A percentile compares a stretch with the other conserved stretches of the same genome.
These are phyloP conservation scores for Delia radicum DNA, from an alignment of 1,140 invertebrate species.

Conservation along the genomic window DNA sequence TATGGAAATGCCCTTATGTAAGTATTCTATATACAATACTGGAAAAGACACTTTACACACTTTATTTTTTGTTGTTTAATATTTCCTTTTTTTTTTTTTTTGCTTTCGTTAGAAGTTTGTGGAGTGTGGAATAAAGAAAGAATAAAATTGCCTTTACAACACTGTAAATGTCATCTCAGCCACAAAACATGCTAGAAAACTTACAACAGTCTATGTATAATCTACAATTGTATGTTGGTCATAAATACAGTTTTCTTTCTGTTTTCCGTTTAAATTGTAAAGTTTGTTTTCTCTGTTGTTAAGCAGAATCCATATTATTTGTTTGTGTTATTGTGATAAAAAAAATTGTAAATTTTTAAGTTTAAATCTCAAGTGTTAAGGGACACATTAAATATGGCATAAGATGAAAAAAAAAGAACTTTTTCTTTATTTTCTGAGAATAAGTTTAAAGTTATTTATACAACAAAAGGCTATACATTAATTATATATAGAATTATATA, in stretches of 20 bases:
- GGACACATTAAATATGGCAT: not conserved
- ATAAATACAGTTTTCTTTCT: too few relatives aligned
- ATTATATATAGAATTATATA: not conserved
- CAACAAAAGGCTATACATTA: not conserved
- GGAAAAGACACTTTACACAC: too few relatives aligned
- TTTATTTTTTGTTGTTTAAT: not conserved
- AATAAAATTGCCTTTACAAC: not conserved
- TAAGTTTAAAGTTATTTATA: too few relatives aligned
- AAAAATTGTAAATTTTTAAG: not conserved
- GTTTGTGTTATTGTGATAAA: not conserved
- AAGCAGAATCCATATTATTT: too few relatives aligned
- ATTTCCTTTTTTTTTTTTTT: too few relatives aligned
- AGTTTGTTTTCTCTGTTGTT: too few relatives aligned
- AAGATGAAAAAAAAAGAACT: too few relatives aligned
- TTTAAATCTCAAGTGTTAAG: not conserved
- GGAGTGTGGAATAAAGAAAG: not conserved
- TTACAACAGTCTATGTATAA: not conserved
- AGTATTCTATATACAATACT: too few relatives aligned
- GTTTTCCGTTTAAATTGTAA: too few relatives aligned
- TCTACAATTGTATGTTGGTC: not conserved
- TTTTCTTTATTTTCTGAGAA: too few relatives aligned
- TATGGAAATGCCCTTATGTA: not conserved
- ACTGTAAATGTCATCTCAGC: not conserved
- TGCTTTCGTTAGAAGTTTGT: too few relatives aligned
- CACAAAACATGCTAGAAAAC: not conserved